Percentiles rank a stretch among this genome's conserved stretches.
These are phyloP conservation scores for Psephotus haematonotus DNA, from an alignment of 2,113 vertebrate genomes.

Conservation along the genomic window DNA sequence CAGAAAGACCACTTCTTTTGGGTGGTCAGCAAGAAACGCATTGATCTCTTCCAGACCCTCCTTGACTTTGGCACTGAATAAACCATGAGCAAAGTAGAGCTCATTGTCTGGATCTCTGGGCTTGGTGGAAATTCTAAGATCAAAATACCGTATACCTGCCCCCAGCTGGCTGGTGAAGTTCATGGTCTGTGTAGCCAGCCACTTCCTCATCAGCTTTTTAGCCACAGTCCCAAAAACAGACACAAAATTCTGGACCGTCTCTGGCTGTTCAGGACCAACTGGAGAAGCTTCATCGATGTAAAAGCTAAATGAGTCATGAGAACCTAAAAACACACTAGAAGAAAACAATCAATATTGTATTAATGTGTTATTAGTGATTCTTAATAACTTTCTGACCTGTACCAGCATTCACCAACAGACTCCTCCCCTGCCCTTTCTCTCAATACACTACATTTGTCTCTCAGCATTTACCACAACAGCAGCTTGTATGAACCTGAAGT, in stretches of 20 bases:
- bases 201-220: constrained; percentile 97
- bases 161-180: constrained; percentile 93
- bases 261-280: constrained; percentile 94
- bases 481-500: neutral
- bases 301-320: constrained; percentile 98
- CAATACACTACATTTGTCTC: neutral
- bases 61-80: constrained; percentile 97
- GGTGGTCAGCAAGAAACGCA: constrained; percentile 85
- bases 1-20: constrained; percentile 92
- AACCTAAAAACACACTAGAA: constrained; percentile 80
- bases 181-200: constrained; percentile 98
- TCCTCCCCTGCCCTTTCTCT: neutral
- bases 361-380: neutral
- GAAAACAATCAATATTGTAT: neutral
- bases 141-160: constrained; percentile 93
- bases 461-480: neutral
- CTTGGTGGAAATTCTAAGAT: constrained; percentile 97
- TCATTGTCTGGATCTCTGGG: constrained; percentile 96
- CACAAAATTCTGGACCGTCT: constrained; percentile 98
- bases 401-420: neutral
- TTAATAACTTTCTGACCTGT: neutral
- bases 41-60: constrained; percentile 97
- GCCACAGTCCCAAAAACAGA: constrained; percentile 97
- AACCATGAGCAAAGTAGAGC: constrained; percentile 95
- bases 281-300: constrained; percentile 98